Conservation (phyloP, 1,140 invertebrate species). For the Brachionus manjavacas region DNA sequence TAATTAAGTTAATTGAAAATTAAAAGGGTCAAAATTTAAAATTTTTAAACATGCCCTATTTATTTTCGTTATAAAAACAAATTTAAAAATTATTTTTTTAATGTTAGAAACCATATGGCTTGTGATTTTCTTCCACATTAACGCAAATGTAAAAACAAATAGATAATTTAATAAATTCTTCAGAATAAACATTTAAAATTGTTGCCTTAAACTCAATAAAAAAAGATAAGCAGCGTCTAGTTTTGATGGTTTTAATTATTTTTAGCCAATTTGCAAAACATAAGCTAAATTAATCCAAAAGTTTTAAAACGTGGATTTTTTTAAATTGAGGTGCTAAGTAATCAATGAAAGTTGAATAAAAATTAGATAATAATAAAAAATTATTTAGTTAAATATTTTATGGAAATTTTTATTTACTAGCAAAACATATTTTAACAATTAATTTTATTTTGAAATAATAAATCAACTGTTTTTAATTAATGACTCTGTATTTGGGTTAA, state of each 20-base stretch:
- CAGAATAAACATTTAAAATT: neutral
- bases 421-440: neutral
- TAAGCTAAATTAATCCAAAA: neutral
- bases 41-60: neutral
- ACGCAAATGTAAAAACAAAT: neutral
- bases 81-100: neutral
- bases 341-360: neutral
- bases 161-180: neutral
- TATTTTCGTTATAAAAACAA: neutral
- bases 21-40: neutral
- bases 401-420: neutral
- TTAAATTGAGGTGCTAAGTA: neutral
- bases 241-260: too few species aligned
- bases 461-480: slow-evolving; percentile 37
- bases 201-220: neutral
- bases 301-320: neutral
- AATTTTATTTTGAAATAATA: neutral
- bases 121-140: neutral
- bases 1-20: neutral
- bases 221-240: neutral
- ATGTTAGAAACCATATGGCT: neutral
- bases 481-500: neutral
- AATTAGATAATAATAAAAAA: neutral
- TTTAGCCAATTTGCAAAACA: neutral
- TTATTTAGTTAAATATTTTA: neutral